Conservation (phyloP, 2,888 invertebrate species). For the Ornithoptera priamus region DNA sequence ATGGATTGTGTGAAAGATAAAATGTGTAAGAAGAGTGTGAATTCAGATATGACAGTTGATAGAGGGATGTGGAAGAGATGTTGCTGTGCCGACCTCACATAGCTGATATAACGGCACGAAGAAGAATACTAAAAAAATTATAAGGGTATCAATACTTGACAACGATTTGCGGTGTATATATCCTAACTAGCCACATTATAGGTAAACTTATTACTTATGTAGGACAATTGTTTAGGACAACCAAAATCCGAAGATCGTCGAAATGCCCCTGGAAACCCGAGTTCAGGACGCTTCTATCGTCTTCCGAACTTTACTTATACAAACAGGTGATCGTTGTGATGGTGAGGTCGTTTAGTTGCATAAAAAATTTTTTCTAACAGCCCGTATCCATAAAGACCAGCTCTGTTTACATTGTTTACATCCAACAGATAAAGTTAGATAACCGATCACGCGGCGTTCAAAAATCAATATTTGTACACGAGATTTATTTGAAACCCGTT, state of each 20-base stretch:
- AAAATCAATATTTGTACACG: slow-evolving; percentile 45
- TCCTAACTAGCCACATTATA: too few species aligned
- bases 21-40: too few species aligned
- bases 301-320: slow-evolving; percentile 58
- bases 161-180: too few species aligned
- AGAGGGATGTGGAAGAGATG: too few species aligned
- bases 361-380: background rate
- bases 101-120: too few species aligned
- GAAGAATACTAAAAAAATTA: too few species aligned
- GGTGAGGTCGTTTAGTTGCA: background rate
- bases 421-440: slow-evolving; percentile 36
- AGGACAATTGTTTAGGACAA: slow-evolving; percentile 75
- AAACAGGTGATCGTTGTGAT: background rate
- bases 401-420: slow-evolving; percentile 31
- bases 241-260: slow-evolving; percentile 75
- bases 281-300: slow-evolving; percentile 78
- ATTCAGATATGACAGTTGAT: too few species aligned
- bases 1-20: too few species aligned
- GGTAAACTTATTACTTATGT: slow-evolving; percentile 44
- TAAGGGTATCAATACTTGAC: too few species aligned
- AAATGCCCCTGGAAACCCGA: slow-evolving; percentile 74
- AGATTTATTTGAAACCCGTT: slow-evolving; percentile 44
- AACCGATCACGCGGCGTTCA: slow-evolving; percentile 38
- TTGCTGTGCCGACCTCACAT: too few species aligned
- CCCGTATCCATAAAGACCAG: slow-evolving; percentile 4